These are phyloP conservation scores for Lepidurus arcticus DNA, from an alignment of 1,140 invertebrate species.

Conservation along the genomic window DNA sequence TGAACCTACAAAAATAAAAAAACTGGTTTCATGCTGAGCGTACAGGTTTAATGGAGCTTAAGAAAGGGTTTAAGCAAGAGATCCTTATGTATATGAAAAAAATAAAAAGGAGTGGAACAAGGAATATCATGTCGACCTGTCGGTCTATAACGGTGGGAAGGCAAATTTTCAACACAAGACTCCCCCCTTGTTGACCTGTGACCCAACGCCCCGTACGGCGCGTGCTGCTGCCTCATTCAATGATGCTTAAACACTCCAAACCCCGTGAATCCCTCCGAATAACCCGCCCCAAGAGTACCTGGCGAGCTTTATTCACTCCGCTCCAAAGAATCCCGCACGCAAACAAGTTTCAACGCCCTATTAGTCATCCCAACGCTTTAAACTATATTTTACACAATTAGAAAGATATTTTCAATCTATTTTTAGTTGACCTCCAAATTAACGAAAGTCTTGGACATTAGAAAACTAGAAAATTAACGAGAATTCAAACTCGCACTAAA, in stretches of 20 bases:
- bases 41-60: background rate
- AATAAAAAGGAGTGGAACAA: background rate
- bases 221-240: background rate
- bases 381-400: background rate
- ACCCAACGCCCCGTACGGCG: background rate
- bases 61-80: too few species aligned
- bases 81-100: background rate
- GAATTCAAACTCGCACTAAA: too few species aligned
- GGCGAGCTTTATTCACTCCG: background rate
- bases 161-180: background rate
- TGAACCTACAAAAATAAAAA: too few species aligned
- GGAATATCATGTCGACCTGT: background rate
- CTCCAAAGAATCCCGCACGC: background rate
- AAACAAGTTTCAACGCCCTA: background rate
- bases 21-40: too few species aligned
- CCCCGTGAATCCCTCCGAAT: background rate
- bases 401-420: too few species aligned
- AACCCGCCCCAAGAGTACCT: background rate
- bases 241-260: constrained; percentile 3
- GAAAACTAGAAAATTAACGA: too few species aligned
- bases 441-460: too few species aligned
- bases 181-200: background rate
- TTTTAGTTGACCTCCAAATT: too few species aligned
- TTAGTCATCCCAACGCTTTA: background rate
- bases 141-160: background rate